Conservation (phyloP, 1,140 invertebrate genomes). For the Drosophila bocqueti region DNA sequence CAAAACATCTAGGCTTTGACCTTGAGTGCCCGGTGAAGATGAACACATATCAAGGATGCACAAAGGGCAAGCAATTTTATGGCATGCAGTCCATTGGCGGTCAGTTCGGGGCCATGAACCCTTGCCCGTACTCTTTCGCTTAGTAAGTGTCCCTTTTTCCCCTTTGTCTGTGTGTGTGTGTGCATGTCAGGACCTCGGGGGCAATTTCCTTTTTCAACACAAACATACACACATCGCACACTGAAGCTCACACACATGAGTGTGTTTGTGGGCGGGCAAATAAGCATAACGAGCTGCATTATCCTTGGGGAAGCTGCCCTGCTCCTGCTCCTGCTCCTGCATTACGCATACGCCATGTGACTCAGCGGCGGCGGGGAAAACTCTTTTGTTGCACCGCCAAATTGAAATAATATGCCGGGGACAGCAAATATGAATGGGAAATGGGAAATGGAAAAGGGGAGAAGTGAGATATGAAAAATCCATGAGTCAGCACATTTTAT, state of each 20-base stretch:
- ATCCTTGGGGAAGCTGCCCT: constrained; percentile 70
- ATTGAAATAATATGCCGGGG: constrained; percentile 82
- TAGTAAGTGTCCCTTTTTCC: constrained; percentile 6
- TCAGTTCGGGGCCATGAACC: constrained; percentile 68
- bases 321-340: constrained; percentile 35
- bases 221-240: too few species aligned
- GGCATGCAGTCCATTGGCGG: constrained; percentile 56
- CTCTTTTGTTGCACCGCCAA: constrained; percentile 79
- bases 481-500: constrained; percentile 31
- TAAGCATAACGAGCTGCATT: constrained; percentile 77
- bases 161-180: constrained; percentile 31
- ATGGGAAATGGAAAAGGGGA: constrained; percentile 30
- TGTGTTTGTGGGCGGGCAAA: constrained; percentile 55
- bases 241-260: constrained; percentile 1
- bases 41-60: constrained; percentile 53
- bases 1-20: constrained; percentile 79
- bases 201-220: constrained; percentile 40
- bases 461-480: constrained; percentile 43
- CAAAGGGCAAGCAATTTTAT: constrained; percentile 37
- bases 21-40: constrained; percentile 45
- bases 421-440: constrained; percentile 61
- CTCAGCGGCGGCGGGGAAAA: constrained; percentile 49
- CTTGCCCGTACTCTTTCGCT: constrained; percentile 9
- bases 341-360: constrained; percentile 63
- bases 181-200: constrained; percentile 55